Conservation (phyloP, 2,797 vertebrate genomes). For the Poecile montanus region DNA sequence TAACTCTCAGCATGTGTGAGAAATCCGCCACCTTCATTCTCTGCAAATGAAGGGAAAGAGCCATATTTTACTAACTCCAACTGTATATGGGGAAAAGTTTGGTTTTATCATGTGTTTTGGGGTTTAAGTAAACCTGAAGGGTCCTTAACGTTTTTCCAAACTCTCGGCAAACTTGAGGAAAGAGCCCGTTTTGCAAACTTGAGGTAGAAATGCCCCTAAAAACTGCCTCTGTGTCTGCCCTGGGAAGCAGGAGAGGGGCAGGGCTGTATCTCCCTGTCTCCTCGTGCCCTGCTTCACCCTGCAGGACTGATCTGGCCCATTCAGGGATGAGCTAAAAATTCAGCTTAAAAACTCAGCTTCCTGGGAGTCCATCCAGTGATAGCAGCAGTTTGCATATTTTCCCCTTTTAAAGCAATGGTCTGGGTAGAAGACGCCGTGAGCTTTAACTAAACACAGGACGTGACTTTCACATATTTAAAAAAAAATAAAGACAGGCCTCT, state of each 20-base stretch:
- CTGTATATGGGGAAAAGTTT: fast-evolving
- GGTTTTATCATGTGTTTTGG: background rate
- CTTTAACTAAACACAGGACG: constrained; percentile 9
- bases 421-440: background rate
- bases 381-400: constrained; percentile 64
- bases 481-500: background rate
- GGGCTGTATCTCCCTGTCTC: background rate
- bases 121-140: background rate
- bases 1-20: background rate
- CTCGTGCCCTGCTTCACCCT: fast-evolving
- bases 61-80: background rate
- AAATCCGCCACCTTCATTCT: background rate
- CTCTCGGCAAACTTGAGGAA: background rate
- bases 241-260: background rate
- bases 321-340: background rate
- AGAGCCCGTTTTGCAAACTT: background rate
- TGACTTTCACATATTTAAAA: background rate
- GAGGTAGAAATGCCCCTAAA: background rate
- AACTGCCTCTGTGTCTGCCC: background rate
- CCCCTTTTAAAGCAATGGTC: constrained; percentile 69
- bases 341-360: background rate
- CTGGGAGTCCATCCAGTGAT: constrained; percentile 14
- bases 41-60: background rate
- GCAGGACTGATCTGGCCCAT: background rate
- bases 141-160: background rate